Base-by-base conservation (phyloP, 1,140 invertebrate species). In the Trichonephila clavipes region DNA sequence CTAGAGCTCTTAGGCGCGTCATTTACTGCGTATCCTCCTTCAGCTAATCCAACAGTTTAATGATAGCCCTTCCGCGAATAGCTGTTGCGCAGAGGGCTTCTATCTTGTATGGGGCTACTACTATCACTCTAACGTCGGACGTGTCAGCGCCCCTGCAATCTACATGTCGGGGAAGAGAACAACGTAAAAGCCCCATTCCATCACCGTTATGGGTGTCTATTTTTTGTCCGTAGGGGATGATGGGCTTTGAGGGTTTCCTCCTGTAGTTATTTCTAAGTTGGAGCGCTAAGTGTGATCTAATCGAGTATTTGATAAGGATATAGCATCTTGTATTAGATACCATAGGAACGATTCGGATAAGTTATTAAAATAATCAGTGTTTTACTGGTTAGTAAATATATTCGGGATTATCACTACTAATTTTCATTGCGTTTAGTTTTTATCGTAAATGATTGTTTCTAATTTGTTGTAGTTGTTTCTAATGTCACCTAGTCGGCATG, bases 41-140 rank as follows among this genome's bases (percentile, higher is more conserved):
- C 34, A 64, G 85, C 85, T 62, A 87, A 87, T 87, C 85, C 85
- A 64, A 87, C 85, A 62, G 85, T 87, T 87, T 87, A 87, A 87
- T 87, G 85, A 87, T 62, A 87, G 59, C 58, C 85, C 44, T 87
- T 40, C 81, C 24, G 24, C 18, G 58, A 87, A 34, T 61, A 62
- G 85, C 85, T 87, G 85, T 87, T 87, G 85, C 85, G 59, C 59
- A 18, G 61, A 51, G 85, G 85, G 28, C 44, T 87, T 83, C 58
- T 34, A 61, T 34, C 85, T 83, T 18, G 58, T 62, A 19, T 16
- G 7, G 10, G 8, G 51, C 21, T 58, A 18, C 81, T 51, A 83
- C 69, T 72, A 72, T 72, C 69, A 72, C 51, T 83, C 40, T 44
- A 44, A 83, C 81, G 81, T 51, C 40, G 19, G 44, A 51, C 40